These are phyloP conservation scores for Alitta virens DNA, from an alignment of 2,888 invertebrate species.

Conservation along the genomic window DNA sequence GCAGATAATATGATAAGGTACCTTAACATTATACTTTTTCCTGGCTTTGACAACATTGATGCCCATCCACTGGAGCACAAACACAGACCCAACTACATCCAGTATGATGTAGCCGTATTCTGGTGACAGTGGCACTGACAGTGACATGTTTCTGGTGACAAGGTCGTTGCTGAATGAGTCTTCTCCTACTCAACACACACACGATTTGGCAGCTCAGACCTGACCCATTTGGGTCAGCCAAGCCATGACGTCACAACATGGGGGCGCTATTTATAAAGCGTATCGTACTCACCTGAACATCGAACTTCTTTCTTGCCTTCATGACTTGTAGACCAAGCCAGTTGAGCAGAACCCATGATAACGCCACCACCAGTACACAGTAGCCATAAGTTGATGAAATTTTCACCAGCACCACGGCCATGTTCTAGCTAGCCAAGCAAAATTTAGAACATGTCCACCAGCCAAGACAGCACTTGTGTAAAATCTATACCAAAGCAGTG, in stretches of 20 bases:
- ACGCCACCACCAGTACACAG: neutral
- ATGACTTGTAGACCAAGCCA: conserved; percentile 13
- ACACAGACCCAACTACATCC: conserved; percentile 50
- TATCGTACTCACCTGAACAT: conserved; percentile 8
- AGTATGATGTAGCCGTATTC: conserved; percentile 57
- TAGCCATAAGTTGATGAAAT: conserved; percentile 10
- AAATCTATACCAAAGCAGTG: no score
- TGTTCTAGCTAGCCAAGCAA: no score
- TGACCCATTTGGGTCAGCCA: neutral
- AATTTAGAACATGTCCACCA: no score
- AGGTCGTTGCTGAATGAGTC: neutral
- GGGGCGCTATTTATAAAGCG: neutral
- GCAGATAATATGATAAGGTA: no score
- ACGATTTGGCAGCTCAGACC: neutral
- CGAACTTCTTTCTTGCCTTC: conserved; percentile 7
- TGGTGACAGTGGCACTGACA: conserved; percentile 33
- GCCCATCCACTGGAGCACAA: conserved; percentile 53
- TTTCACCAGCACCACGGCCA: neutral
- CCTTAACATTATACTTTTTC: conserved; percentile 47
- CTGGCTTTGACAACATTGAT: conserved; percentile 52
- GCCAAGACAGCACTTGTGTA: no score
- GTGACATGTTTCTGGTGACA: neutral
- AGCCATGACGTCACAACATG: neutral
- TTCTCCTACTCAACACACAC: no score
- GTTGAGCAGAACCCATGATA: conserved; percentile 9